Conservation (phyloP, 1,140 invertebrate species). For the Dinothrombium tinctorium region DNA sequence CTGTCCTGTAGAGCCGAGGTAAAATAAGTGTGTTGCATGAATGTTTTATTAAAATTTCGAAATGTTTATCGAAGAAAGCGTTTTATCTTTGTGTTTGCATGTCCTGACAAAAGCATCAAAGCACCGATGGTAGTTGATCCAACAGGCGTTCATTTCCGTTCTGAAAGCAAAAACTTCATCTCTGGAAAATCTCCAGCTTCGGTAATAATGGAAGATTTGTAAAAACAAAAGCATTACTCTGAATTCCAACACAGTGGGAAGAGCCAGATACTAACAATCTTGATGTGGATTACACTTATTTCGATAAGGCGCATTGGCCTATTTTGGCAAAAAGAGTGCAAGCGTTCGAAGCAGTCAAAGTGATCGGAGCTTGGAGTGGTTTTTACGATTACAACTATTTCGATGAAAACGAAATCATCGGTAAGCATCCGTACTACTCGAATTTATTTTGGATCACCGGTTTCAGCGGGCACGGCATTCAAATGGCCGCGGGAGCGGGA, state of each 20-base stretch:
- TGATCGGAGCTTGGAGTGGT: slow-evolving; percentile 57
- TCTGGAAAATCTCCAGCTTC: background rate
- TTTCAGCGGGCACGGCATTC: slow-evolving; percentile 76
- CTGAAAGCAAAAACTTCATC: slow-evolving; percentile 32
- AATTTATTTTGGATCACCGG: slow-evolving; percentile 73
- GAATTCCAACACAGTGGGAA: slow-evolving; percentile 27
- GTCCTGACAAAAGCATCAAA: slow-evolving; percentile 53
- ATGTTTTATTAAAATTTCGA: background rate
- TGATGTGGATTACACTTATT: slow-evolving; percentile 53
- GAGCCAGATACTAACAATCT: slow-evolving; percentile 41
- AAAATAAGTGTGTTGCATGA: too few relatives aligned
- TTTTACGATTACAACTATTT: slow-evolving; percentile 76
- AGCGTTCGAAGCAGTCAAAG: slow-evolving; percentile 49
- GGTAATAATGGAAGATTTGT: slow-evolving; percentile 21
- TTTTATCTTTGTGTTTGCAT: background rate
- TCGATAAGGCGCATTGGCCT: slow-evolving; percentile 52
- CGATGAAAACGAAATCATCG: slow-evolving; percentile 79
- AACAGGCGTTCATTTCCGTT: slow-evolving; percentile 26
- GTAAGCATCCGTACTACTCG: slow-evolving; percentile 53
- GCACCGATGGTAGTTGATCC: slow-evolving; percentile 64
- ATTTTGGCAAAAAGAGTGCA: slow-evolving; percentile 47
- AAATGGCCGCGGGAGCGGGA: slow-evolving; percentile 65
- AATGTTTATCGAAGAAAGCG: background rate
- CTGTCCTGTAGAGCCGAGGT: background rate
- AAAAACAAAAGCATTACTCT: slow-evolving; percentile 39